Base-by-base conservation (phyloP, 23 tunicate species). In the Styela plicata region DNA sequence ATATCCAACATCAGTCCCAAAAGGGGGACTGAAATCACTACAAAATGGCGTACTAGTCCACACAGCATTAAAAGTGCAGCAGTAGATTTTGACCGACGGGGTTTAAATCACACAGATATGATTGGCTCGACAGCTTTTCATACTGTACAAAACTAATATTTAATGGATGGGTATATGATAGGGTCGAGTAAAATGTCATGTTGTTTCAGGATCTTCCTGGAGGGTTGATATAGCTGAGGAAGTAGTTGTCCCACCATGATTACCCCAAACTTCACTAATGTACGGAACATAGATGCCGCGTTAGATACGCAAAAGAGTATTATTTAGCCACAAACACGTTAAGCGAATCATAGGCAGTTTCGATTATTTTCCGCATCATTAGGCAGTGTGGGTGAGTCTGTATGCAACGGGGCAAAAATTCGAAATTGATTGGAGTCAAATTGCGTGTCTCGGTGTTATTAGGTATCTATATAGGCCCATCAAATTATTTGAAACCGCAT, bases 361-460 rank as follows among this genome's bases (percentile, higher is more conserved):
- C 66, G 65, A 76, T 44, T 53, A 76, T 76, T 76, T 76, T 76
- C 81, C 66, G 64, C 67, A 29, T 76, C 81, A 76, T 76, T 76
- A 76, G 81, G 81, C 81, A 53, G 24, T 29, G 81, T 44, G 35
- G 37, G 77, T 34, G 17, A 32, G 77, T 19, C 77, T 19, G 77
- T 33, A 28, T 66, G 7, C 30, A 7, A 7, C 17, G 70, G 70
- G 70, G 30, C 29, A 71, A 29, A 30, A 29, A 34, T 34, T 28
- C 77, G 20, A 71, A 71, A 71, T 71, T 71, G 77, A 71, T 71
- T 71, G 29, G 77, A 20, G 35, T 20, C 34, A 33, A 34, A 68
- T 68, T 68, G 73, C 73, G n/a, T 16, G 19, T 16, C 17, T 24
- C 27, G n/a, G n/a, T n/a, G n/a, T n/a, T n/a, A n/a, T n/a, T n/a